These are phyloP conservation scores for Dryas iulia DNA, from an alignment of 1,140 invertebrate species.

Conservation along the genomic window DNA sequence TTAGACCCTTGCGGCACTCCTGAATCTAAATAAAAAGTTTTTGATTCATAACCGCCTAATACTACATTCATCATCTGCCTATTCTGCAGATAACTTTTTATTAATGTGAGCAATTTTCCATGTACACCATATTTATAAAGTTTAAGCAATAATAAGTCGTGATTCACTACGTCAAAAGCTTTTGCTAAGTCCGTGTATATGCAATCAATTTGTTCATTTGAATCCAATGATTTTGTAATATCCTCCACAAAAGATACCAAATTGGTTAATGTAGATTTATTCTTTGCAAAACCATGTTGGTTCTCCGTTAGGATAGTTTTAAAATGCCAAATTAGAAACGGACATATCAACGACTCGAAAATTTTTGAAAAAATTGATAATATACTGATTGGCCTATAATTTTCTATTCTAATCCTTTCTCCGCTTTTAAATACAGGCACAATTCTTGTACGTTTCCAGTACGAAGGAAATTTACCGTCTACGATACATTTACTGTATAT, in stretches of 20 bases:
- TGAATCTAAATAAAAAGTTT: no score
- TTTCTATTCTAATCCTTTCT: conserved; percentile 7
- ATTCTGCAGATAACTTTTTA: no score
- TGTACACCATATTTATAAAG: no score
- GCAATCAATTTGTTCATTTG: no score
- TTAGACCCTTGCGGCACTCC: no score
- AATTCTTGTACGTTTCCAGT: conserved; percentile 16
- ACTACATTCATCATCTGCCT: no score
- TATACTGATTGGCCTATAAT: conserved; percentile 20
- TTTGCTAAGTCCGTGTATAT: no score
- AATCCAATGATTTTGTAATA: conserved; percentile 19
- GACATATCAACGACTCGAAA: conserved; percentile 11
- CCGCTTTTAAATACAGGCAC: conserved; percentile 20
- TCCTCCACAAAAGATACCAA: conserved; percentile 16
- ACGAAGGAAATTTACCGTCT: conserved; percentile 12
- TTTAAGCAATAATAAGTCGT: no score
- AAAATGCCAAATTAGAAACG: conserved; percentile 1
- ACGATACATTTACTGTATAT: conserved; percentile 9
- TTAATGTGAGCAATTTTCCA: no score
- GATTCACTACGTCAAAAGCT: no score
- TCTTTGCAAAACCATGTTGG: conserved; percentile 18
- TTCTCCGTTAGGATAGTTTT: neutral
- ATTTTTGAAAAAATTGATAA: conserved; percentile 21
- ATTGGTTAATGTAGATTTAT: conserved; percentile 15
- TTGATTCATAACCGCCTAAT: no score